Conservation (phyloP, 2,888 invertebrate species). For the Dryocosmus kuriphilus region DNA sequence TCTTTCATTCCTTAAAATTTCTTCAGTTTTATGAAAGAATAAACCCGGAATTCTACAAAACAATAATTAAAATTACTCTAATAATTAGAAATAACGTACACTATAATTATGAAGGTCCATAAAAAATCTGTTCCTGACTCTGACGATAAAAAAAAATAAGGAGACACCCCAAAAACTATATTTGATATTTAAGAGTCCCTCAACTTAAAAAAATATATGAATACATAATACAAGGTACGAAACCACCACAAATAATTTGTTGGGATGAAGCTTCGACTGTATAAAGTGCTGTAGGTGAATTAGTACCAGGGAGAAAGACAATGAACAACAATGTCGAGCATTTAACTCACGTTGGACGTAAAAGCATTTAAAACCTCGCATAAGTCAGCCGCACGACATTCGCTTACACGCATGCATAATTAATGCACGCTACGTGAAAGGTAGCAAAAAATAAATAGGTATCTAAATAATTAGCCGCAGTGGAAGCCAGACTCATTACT, state of each 20-base stretch:
- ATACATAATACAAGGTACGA: background rate
- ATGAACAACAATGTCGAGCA: slow-evolving; percentile 24
- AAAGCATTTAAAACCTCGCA: slow-evolving; percentile 43
- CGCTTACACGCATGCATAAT: slow-evolving; percentile 52
- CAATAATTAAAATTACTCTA: too few species aligned
- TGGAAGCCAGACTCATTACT: slow-evolving; percentile 46
- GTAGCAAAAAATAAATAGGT: slow-evolving; percentile 45
- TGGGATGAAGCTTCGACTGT: background rate
- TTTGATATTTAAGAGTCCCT: background rate
- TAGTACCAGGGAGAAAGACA: background rate
- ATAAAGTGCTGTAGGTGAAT: background rate
- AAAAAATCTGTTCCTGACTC: too few species aligned
- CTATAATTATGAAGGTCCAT: too few species aligned
- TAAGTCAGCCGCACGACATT: slow-evolving; percentile 46
- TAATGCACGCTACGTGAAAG: slow-evolving; percentile 41
- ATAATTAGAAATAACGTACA: too few species aligned
- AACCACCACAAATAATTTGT: background rate
- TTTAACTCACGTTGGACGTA: slow-evolving; percentile 44
- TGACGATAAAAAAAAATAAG: too few species aligned
- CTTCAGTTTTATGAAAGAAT: too few species aligned
- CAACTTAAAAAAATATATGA: background rate
- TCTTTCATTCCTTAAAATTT: too few species aligned
- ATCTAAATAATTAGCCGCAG: slow-evolving; percentile 50
- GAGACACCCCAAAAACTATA: background rate
- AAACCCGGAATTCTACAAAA: too few species aligned